Evolutionary conservation across 2,888 invertebrate species (phyloP), one percentile per base, ranked within the genome.

Genomic region (Nebria salina): DNA sequence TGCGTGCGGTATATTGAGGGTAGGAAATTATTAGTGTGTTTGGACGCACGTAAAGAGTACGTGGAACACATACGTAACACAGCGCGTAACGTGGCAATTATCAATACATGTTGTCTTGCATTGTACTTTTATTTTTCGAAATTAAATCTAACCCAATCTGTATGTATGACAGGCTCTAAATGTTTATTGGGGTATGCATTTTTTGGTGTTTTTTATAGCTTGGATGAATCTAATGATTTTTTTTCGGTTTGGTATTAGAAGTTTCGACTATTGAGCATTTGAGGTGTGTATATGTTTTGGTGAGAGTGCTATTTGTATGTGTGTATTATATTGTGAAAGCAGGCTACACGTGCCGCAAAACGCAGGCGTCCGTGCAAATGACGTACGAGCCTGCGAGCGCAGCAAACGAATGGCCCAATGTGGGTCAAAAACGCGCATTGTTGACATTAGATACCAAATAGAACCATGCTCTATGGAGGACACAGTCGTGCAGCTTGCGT

Each of bases 311-410:
- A 41, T 73, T 73, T 43, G 73, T 43, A 26, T 41, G 73, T 20
- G 54, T 54, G 54, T 54, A 13, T 54, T 54, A 54, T 54, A 54
- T 54, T 66, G 75, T 75, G 75, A 75, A 75, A 75, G 75, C 75
- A 64, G 75, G 75, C 26, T 75, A 75, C 75, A 75, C 75, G 75
- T 75, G 75, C 75, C 75, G 64, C 34, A 54, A 75, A 65, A 65
- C 34, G 64, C 64, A 64, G 34, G 54, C 64, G 75, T 65, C 15
- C 54, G 65, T 25, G 75, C 65, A 26, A 65, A 65, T 75, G 34
- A 64, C 34, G 65, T 25, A 75, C 20, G 25, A 34, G 75, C 75
- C 25, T 20, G 26, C 75, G 64, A 25, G 54, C 54, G 54, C 54
- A 54, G 54, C 54, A 54, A 70, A 70, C 70, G 70, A 54, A 54